These are phyloP conservation scores for Pterocles gutturalis DNA, from an alignment of 2,113 vertebrate genomes.

Conservation along the genomic window DNA sequence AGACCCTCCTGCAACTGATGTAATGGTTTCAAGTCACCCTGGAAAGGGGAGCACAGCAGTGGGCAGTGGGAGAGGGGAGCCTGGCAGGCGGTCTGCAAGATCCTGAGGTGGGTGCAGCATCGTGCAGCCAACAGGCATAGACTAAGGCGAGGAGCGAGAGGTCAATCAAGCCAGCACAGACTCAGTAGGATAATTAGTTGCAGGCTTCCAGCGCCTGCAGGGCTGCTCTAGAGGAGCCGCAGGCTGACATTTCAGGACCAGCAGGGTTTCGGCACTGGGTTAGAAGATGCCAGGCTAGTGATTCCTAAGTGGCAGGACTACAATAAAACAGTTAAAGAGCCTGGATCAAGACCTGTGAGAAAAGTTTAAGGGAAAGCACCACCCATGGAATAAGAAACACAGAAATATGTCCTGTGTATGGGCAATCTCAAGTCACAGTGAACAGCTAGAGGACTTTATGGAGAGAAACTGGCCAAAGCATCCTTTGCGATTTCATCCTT, in stretches of 20 bases:
- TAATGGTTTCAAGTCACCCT: background rate
- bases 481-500: background rate
- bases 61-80: background rate
- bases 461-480: background rate
- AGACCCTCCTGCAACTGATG: background rate
- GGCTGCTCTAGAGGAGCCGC: background rate
- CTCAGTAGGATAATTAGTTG: background rate
- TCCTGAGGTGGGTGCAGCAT: background rate
- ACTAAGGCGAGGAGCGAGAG: background rate
- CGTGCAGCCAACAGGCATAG: rapidly evolving
- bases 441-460: background rate
- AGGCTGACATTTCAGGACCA: background rate
- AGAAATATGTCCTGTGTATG: background rate
- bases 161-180: background rate
- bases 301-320: background rate
- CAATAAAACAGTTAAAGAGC: background rate
- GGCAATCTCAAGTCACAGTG: background rate
- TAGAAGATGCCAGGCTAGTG: background rate
- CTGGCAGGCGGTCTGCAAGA: background rate
- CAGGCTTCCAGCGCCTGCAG: background rate
- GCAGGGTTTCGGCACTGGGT: background rate
- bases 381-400: background rate
- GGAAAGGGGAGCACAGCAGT: background rate
- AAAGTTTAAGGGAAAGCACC: background rate
- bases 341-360: background rate